Percentiles rank a stretch among this genome's conserved stretches.
phyloP scores from a whole-genome alignment of 64 coral and sea anemone genomes.

The Hydrozoanthus tunicans region DNA sequence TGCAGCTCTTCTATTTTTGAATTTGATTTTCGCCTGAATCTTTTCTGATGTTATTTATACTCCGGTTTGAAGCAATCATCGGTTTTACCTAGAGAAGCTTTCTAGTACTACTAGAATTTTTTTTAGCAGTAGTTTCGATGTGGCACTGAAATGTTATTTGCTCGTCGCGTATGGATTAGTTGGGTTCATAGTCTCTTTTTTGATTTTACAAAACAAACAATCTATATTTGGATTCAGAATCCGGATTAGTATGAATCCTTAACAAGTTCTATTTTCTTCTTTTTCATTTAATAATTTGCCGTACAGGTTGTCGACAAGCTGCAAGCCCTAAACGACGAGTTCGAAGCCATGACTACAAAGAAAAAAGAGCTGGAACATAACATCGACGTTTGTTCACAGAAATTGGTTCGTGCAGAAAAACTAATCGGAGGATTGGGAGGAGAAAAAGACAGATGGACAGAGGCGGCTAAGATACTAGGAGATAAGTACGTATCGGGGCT shows the following conservation, averaged over 20 bases:
- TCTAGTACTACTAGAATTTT: too few relatives aligned
- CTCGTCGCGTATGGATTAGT: too few relatives aligned
- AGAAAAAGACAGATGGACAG: constrained; percentile 99
- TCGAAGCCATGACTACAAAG: constrained; percentile 94
- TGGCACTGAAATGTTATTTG: too few relatives aligned
- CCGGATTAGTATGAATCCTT: background rate
- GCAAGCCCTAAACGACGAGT: constrained; percentile 98
- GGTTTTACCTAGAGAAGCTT: too few relatives aligned
- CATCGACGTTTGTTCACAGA: constrained; percentile 94
- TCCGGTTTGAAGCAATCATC: too few relatives aligned
- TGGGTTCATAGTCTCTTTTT: background rate
- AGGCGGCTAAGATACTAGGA: constrained; percentile 75
- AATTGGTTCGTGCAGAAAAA: constrained; percentile 96
- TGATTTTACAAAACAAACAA: background rate
- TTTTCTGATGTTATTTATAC: too few relatives aligned
- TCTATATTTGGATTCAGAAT: background rate
- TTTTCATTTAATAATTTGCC: background rate
- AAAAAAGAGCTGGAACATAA: constrained; percentile 96
- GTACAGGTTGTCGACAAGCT: constrained; percentile 95
- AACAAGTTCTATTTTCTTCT: background rate
- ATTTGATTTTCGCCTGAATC: too few relatives aligned
- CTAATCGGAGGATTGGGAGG: constrained; percentile 99
- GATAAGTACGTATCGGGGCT: constrained; percentile 74
- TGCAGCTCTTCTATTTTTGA: too few relatives aligned
- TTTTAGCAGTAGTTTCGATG: too few relatives aligned